Conservation (phyloP, 2,113 vertebrate genomes). For the Guaruba guarouba region DNA sequence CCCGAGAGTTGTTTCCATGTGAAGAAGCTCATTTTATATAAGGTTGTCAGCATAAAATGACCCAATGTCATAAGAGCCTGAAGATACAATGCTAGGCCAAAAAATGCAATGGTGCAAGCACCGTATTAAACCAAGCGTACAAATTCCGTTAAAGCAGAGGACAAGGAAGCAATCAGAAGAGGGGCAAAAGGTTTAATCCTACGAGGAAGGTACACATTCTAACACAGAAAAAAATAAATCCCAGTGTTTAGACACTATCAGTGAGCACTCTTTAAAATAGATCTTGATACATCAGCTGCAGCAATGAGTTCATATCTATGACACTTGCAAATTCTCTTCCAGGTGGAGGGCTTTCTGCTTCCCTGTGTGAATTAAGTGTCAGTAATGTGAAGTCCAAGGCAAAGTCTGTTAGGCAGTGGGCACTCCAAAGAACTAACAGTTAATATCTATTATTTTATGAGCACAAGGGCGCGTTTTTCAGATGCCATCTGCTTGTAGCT, state of each 20-base stretch:
- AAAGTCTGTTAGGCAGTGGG: not conserved
- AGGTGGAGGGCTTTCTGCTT: not conserved
- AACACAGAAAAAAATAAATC: not conserved
- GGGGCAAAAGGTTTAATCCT: not conserved
- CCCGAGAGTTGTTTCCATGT: constrained; percentile 51
- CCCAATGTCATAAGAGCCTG: not conserved
- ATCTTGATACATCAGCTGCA: not conserved
- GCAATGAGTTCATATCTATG: not conserved
- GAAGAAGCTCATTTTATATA: constrained; percentile 48
- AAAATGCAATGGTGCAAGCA: not conserved
- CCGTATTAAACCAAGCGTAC: not conserved
- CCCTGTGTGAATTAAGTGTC: not conserved
- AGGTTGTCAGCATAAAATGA: constrained; percentile 55
- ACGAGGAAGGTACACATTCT: not conserved
- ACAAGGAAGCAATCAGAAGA: not conserved
- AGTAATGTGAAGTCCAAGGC: not conserved
- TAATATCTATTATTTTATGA: not conserved
- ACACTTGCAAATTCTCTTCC: not conserved
- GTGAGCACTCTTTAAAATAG: not conserved
- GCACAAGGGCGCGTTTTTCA: not conserved
- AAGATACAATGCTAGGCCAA: not conserved
- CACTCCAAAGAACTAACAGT: not conserved
- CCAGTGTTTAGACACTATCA: not conserved
- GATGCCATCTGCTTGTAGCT: not conserved
- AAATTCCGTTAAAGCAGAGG: not conserved